Evolutionary conservation across 1,140 invertebrate genomes (phyloP).

Genomic region (Drosophila sp.): DNA sequence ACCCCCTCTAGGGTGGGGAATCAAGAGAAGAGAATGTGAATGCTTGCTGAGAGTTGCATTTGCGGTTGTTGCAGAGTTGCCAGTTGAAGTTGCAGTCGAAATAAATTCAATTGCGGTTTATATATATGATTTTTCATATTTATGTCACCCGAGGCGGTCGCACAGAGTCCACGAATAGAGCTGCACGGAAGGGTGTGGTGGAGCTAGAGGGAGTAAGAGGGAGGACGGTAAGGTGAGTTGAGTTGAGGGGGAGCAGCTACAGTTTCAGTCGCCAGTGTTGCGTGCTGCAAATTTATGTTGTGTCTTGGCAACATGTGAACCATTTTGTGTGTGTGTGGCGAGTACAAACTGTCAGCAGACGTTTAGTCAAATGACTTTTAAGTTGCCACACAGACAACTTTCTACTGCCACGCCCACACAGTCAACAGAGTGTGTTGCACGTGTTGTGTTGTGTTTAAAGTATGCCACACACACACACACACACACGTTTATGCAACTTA

Average conservation of each 20-base stretch:
- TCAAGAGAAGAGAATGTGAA: background rate
- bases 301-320: conserved; percentile 74
- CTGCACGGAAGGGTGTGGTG: too few relatives aligned
- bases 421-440: conserved; percentile 30
- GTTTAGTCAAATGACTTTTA: conserved; percentile 80
- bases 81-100: conserved; percentile 61
- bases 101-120: conserved; percentile 82
- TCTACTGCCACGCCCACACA: conserved; percentile 41
- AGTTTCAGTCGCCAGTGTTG: conserved; percentile 42
- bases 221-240: too few relatives aligned
- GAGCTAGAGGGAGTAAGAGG: too few relatives aligned
- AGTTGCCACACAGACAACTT: conserved; percentile 59
- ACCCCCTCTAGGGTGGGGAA: conserved; percentile 1
- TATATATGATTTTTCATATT: conserved; percentile 79
- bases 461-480: conserved; percentile 63
- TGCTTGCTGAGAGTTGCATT: conserved; percentile 31
- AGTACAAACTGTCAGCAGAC: conserved; percentile 75
- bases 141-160: conserved; percentile 63
- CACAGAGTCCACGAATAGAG: conserved; percentile 23
- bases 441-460: conserved; percentile 79
- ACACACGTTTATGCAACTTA: conserved; percentile 49
- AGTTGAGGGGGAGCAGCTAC: too few relatives aligned
- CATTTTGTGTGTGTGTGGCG: conserved; percentile 24
- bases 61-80: conserved; percentile 57
- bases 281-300: conserved; percentile 80